Evolutionary conservation across 1,140 invertebrate species (phyloP), one percentile per base, ranked within the genome.

Genomic region (Neodiprion virginianus): DNA sequence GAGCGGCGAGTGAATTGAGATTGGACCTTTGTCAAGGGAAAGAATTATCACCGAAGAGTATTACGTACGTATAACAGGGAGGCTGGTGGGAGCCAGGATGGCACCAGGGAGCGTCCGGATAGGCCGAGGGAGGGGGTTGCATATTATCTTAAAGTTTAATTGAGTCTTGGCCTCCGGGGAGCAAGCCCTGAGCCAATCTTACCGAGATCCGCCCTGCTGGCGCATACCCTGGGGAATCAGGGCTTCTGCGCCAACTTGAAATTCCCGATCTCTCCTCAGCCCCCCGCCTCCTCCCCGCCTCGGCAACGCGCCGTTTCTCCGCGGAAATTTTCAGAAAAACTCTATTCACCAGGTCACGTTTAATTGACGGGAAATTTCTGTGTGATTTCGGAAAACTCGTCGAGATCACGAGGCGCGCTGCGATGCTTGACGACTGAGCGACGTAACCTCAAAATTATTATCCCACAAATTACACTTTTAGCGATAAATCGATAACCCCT

Each of bases 101-200:
- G 61, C 67, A 74, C 73, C 74, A 71, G 72, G n/a, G 12, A 47
- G 12, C 10, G 12, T 49, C 75, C 67, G 48, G 48, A 47, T 61
- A 69, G 65, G 50, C 73, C 76, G 47, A 17, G 75, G 68, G 80
- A 77, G 78, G 82, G 82, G 86, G 82, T 85, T 90, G 91, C 91
- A 91, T 91, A 91, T 91, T 90, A 91, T 92, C 91, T 91, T 91
- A 91, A 92, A 91, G 90, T 91, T 92, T 91, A 92, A 91, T 91
- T 91, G 91, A 92, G 91, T 91, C 90, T 89, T 82, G 85, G 85
- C 88, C 89, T 87, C 87, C 83, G 76, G 89, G 86, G 89, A 85
- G 84, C 84, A 84, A 84, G 88, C 88, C 85, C 87, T 90, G 90
- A 91, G 84, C 82, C 85, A 86, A 88, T 87, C 82, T 83, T 84